Evolutionary conservation across 2,113 vertebrate species (phyloP).

Genomic region (Mystacornis crossleyi): DNA sequence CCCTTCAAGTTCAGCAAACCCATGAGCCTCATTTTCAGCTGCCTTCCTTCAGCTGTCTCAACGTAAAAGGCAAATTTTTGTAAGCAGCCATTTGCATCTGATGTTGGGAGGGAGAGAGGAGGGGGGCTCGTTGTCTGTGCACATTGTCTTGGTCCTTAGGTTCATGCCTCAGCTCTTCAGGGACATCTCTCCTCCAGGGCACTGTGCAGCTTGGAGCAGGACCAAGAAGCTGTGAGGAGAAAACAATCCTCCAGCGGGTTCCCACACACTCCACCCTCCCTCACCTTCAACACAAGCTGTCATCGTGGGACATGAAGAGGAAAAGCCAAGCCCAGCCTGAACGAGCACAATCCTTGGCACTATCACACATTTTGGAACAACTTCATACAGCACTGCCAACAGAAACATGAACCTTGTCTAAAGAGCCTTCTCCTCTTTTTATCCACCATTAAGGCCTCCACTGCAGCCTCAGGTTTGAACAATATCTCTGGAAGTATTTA

Average conservation of each 20-base stretch:
- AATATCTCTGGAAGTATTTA: not conserved
- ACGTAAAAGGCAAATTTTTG: not conserved
- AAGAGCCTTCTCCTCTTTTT: not conserved
- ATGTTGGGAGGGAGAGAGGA: not conserved
- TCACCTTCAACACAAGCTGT: not conserved
- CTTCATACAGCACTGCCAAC: not conserved
- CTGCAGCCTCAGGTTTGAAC: not conserved
- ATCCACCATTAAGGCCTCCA: not conserved
- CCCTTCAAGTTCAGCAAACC: not conserved
- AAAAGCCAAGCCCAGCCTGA: not conserved
- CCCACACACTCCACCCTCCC: not conserved
- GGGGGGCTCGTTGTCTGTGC: fast-evolving
- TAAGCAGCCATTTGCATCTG: not conserved
- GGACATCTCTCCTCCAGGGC: not conserved
- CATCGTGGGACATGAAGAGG: not conserved
- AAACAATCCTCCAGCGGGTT: not conserved
- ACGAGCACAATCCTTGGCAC: not conserved
- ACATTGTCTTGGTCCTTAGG: not conserved
- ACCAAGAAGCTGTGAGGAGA: not conserved
- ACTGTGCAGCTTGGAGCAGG: not conserved
- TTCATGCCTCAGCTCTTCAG: not conserved
- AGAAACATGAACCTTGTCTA: conserved; percentile 2
- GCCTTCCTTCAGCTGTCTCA: not conserved
- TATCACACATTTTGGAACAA: not conserved
- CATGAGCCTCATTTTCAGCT: not conserved